Conservation (phyloP, 2,888 invertebrate genomes). For the Tribolium freemani region DNA sequence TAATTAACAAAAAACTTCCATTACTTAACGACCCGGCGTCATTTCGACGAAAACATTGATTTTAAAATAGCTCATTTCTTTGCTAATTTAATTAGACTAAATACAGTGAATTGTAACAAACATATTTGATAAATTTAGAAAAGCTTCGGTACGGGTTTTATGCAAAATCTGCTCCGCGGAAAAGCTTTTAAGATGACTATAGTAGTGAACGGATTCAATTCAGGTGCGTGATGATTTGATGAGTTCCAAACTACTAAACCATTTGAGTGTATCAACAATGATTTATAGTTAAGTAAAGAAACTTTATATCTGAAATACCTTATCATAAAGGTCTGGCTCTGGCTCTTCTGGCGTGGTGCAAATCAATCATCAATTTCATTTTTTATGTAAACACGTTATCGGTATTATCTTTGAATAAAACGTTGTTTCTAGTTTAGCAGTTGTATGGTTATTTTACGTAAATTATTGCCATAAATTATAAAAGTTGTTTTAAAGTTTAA, state of each 20-base stretch:
- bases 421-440: constrained; percentile 10
- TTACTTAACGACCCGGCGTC: not conserved
- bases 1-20: constrained; percentile 19
- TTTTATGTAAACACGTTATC: constrained; percentile 4
- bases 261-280: constrained; percentile 9
- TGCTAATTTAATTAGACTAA: not conserved
- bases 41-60: not conserved
- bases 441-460: constrained; percentile 19
- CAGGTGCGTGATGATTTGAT: constrained; percentile 11
- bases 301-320: constrained; percentile 8
- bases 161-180: not conserved
- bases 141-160: not conserved
- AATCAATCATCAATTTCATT: not conserved
- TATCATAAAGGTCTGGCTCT: not conserved
- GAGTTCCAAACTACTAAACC: not conserved
- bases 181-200: constrained; percentile 12
- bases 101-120: not conserved
- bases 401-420: constrained; percentile 12
- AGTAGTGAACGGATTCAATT: not conserved
- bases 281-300: constrained; percentile 20
- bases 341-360: not conserved
- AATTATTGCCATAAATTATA: constrained; percentile 26
- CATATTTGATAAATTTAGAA: not conserved
- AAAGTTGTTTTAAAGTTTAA: constrained; percentile 32
- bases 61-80: not conserved